These are phyloP conservation scores for Conchocele bisecta DNA, from an alignment of 2,888 invertebrate genomes.

Conservation along the genomic window DNA sequence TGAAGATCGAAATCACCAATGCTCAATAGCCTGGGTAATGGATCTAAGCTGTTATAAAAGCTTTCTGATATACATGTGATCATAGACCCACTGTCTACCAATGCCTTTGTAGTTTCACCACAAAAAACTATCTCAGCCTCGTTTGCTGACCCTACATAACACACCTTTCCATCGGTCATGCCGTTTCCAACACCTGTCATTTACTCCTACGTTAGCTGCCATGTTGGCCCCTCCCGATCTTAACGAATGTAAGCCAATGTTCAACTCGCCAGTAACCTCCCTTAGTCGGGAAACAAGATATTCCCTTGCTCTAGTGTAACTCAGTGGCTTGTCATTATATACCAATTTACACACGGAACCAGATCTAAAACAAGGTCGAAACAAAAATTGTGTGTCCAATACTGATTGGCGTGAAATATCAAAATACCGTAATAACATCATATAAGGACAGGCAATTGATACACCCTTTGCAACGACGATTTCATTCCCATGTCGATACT, in stretches of 20 bases:
- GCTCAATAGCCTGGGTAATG: too few species aligned
- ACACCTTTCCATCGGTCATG: constrained; percentile 27
- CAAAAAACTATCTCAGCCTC: too few species aligned
- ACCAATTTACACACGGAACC: constrained; percentile 26
- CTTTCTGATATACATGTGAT: too few species aligned
- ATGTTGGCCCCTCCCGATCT: constrained; percentile 43
- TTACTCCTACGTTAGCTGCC: constrained; percentile 43
- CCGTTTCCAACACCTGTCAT: constrained; percentile 27
- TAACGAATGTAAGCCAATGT: constrained; percentile 47
- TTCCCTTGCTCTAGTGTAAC: constrained; percentile 50
- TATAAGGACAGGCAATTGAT: constrained; percentile 46
- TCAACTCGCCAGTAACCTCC: constrained; percentile 16
- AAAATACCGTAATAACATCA: constrained; percentile 42
- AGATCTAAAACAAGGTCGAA: constrained; percentile 44
- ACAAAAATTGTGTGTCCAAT: constrained; percentile 24
- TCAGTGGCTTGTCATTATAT: constrained; percentile 41
- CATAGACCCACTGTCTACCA: too few species aligned
- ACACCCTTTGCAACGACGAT: constrained; percentile 43
- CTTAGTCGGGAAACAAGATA: constrained; percentile 26
- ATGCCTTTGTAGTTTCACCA: too few species aligned
- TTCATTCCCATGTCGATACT: constrained; percentile 40
- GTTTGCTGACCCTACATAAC: neutral
- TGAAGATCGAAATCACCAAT: too few species aligned
- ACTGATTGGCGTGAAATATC: neutral
- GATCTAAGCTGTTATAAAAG: too few species aligned